Conservation (phyloP, 2,113 vertebrate species). For the Zapornia atra region DNA sequence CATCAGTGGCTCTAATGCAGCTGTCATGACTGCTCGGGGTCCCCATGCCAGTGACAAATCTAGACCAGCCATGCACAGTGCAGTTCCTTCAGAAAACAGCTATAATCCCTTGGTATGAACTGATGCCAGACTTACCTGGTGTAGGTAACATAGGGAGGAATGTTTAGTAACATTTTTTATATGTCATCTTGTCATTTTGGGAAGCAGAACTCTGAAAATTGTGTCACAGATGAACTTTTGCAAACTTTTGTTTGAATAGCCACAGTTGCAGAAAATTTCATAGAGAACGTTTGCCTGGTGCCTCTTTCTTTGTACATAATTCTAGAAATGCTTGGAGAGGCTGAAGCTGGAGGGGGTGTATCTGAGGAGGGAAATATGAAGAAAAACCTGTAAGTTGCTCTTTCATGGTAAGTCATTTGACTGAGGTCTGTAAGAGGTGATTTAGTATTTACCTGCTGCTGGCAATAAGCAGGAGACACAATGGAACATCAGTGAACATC, state of each 20-base stretch:
- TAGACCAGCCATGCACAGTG: neutral
- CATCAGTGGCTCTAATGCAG: neutral
- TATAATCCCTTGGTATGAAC: neutral
- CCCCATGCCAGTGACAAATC: neutral
- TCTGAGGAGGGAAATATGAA: neutral
- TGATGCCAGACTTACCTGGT: neutral
- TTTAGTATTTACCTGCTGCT: neutral
- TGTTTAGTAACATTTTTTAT: neutral
- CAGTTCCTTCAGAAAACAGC: neutral
- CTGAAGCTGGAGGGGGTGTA: neutral
- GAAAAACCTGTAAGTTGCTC: neutral
- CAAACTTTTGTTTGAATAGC: neutral
- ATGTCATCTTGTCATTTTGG: neutral
- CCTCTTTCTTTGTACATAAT: neutral
- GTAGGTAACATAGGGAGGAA: neutral
- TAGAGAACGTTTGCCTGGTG: neutral
- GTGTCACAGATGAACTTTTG: neutral
- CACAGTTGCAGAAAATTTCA: neutral
- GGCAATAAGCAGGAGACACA: neutral
- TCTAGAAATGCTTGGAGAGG: neutral
- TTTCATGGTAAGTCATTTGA: neutral
- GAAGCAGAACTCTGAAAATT: neutral
- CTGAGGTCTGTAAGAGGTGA: neutral
- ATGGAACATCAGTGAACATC: neutral
- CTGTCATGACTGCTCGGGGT: neutral